Evolutionary conservation across 2,113 vertebrate species (phyloP).

Genomic region (Varanus salvator): DNA sequence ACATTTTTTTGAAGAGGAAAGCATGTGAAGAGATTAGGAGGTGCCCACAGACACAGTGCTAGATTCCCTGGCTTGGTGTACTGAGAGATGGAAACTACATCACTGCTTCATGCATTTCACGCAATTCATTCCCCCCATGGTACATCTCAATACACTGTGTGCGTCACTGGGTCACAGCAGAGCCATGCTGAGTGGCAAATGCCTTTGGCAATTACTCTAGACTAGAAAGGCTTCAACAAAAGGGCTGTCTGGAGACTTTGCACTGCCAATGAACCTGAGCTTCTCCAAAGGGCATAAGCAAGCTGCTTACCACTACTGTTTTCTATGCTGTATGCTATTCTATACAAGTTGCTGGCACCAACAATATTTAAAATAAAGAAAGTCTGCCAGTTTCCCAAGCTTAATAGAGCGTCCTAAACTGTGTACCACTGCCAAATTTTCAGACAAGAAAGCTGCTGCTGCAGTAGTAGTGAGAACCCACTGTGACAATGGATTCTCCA

Average conservation of each 20-base stretch:
- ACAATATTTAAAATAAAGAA: neutral
- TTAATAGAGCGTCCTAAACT: neutral
- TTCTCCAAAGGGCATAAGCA: slow-evolving; percentile 33
- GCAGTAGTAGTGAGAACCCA: neutral
- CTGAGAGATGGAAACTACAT: neutral
- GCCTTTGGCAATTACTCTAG: neutral
- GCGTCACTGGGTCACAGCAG: neutral
- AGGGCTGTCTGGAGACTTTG: neutral
- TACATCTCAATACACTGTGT: neutral
- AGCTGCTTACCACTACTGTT: neutral
- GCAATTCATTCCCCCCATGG: neutral
- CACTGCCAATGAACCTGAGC: slow-evolving; percentile 36
- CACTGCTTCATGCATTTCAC: neutral
- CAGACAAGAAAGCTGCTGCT: neutral
- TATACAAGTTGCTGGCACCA: slow-evolving; percentile 15
- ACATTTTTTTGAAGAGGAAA: no score
- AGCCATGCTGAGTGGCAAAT: neutral
- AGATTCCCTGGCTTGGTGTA: no score
- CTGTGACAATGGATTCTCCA: slow-evolving; percentile 17
- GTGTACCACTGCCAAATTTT: neutral
- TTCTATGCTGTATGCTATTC: neutral
- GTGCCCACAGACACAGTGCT: no score
- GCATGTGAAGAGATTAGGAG: no score
- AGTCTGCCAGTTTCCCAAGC: neutral
- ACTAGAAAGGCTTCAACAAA: neutral